Conservation (phyloP, 2,888 invertebrate species). For the Drosophila colorata region DNA sequence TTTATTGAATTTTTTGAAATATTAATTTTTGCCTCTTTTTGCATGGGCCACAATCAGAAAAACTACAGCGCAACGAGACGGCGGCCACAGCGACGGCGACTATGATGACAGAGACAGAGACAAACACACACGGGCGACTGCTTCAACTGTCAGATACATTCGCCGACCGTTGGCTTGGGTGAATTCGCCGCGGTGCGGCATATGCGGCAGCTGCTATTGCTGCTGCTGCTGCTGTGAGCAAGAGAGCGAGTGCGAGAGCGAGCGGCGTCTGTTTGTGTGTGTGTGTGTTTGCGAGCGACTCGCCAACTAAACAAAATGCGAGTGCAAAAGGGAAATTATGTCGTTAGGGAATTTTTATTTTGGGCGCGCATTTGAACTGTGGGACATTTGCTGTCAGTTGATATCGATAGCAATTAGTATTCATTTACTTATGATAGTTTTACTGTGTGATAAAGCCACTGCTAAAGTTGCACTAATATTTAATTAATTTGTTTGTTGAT, state of each 20-base stretch:
- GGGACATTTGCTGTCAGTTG: conserved; percentile 20
- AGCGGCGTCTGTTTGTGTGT: conserved; percentile 11
- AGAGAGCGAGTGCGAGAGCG: conserved; percentile 35
- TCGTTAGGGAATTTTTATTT: conserved; percentile 39
- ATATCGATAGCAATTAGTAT: conserved; percentile 21
- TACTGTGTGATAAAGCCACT: not conserved
- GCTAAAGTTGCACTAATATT: not conserved
- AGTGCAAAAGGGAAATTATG: conserved; percentile 67
- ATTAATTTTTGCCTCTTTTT: conserved; percentile 66
- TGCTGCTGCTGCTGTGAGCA: conserved; percentile 17
- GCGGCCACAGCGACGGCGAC: conserved; percentile 67
- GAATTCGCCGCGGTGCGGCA: conserved; percentile 66
- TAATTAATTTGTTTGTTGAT: not conserved
- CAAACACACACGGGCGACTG: conserved; percentile 52
- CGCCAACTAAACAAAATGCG: conserved; percentile 57
- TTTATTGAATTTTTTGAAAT: conserved; percentile 49
- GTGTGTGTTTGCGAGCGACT: conserved; percentile 42
- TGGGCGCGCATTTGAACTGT: conserved; percentile 50
- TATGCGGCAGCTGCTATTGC: conserved; percentile 68
- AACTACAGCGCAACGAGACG: conserved; percentile 73
- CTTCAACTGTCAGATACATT: conserved; percentile 66
- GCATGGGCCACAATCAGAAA: conserved; percentile 76
- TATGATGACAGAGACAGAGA: conserved; percentile 70
- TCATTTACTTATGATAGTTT: not conserved
- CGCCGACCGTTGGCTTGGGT: conserved; percentile 53